Base-by-base conservation (phyloP, 2,888 invertebrate genomes). In the Calameuta pallipes region DNA sequence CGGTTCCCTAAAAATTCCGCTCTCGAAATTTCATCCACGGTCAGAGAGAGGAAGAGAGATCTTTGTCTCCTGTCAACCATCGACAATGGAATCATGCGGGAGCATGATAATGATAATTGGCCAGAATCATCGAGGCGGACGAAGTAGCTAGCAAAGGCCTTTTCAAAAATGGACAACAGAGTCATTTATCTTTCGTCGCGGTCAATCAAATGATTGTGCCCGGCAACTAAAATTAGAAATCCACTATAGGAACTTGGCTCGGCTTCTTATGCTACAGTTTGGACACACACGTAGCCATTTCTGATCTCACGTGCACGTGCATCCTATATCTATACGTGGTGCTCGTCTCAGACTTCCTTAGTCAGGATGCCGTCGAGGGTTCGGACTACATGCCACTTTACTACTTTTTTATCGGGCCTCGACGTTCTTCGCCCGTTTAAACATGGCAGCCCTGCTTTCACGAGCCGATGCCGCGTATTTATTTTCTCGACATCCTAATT, bases 201-300 rank as follows among this genome's bases (percentile, higher is more conserved):
- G 79, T 69, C 76, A 79, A 82, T 82, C 81, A 78, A 76, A 78
- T 4, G 71, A 71, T 78, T 75, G 78, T 78, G 71, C 78, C 78
- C 76, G 75, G 75, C 69, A 76, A 81, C 79, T 81, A 78, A 79
- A 83, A 85, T 82, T 86, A 86, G 83, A 86, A 85, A 85, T 56
- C 56, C 73, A 68, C 56, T 56, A 23, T 56, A 56, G 56, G 23
- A 23, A 56, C 56, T 56, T 56, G 56, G 23, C 23, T 56, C 56
- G 23, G 15, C 56, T 56, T 56, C 56, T 56, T 56, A 9, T 56
- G 56, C 56, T 56, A 56, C 23, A 56, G 56, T 56, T 56, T 56
- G 56, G 56, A 56, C 56, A 23, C 56, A 56, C 56, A 56, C 56
- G 56, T 56, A 56, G 56, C 23, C 56, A 56, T 56, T 23, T 56